These are phyloP conservation scores for Leiothrix lutea DNA, from an alignment of 2,113 vertebrate species.

Conservation along the genomic window DNA sequence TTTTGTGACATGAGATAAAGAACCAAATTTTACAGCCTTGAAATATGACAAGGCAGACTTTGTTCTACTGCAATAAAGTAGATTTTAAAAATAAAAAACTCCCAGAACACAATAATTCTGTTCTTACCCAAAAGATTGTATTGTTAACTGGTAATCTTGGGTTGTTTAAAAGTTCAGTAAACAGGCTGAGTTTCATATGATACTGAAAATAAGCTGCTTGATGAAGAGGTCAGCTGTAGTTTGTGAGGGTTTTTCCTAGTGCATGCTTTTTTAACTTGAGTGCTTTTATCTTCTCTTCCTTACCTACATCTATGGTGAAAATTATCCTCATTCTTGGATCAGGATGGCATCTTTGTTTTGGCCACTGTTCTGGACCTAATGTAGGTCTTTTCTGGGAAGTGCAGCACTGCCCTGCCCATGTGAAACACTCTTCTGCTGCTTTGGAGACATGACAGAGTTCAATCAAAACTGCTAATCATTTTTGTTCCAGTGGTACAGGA, in stretches of 20 bases:
- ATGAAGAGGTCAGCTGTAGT: neutral
- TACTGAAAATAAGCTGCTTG: neutral
- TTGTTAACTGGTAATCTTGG: neutral
- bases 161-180: neutral
- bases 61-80: neutral
- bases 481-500: neutral
- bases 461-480: neutral
- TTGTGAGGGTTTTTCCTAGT: neutral
- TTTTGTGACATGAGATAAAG: neutral
- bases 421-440: neutral
- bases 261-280: neutral
- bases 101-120: neutral
- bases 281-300: neutral
- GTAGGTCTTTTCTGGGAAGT: neutral
- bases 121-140: neutral
- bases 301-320: neutral
- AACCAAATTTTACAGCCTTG: neutral
- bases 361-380: neutral
- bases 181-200: neutral
- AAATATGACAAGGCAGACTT: neutral
- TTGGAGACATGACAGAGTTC: neutral
- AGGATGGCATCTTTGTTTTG: neutral
- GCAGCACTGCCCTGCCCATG: neutral
- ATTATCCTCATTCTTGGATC: neutral
- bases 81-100: neutral